phyloP scores from a whole-genome alignment of 2,113 vertebrate genomes.

The Poeciliopsis turrubarensis region DNA sequence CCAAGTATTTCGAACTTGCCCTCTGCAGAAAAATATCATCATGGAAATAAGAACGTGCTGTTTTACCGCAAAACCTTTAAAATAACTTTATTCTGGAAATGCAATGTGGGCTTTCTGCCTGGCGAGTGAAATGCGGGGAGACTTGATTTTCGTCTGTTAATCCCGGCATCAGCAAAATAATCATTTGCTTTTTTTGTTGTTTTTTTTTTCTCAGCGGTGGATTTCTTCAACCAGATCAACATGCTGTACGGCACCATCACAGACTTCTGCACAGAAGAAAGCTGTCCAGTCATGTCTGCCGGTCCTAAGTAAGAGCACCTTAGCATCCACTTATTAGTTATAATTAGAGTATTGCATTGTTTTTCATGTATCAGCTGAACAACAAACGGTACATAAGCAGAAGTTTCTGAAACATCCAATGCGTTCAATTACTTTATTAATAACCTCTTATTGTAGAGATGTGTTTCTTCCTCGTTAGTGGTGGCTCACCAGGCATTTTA shows the following conservation, averaged over 20 bases:
- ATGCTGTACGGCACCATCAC: constrained; percentile 97
- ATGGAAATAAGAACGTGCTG: too few species aligned
- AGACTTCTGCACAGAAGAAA: constrained; percentile 93
- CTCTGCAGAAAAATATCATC: too few species aligned
- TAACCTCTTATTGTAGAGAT: not conserved
- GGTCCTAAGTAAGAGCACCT: constrained; percentile 85
- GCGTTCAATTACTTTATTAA: not conserved
- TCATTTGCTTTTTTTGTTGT: not conserved
- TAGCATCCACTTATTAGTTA: not conserved
- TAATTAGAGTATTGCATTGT: not conserved
- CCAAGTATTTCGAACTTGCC: too few species aligned
- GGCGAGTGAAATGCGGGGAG: too few species aligned
- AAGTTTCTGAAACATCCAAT: too few species aligned
- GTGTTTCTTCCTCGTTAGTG: not conserved
- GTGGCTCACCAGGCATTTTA: constrained; percentile 6
- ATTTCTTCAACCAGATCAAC: constrained; percentile 99
- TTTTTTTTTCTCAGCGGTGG: constrained; percentile 83
- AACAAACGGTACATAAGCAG: not conserved
- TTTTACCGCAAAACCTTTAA: too few species aligned
- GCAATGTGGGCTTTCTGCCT: too few species aligned
- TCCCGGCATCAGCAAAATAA: too few species aligned
- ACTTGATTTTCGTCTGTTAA: too few species aligned
- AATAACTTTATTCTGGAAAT: too few species aligned
- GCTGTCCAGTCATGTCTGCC: constrained; percentile 93
- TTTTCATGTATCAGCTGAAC: not conserved